Base-by-base conservation (phyloP, 2,888 invertebrate genomes). In the Mythimna ferrago region DNA sequence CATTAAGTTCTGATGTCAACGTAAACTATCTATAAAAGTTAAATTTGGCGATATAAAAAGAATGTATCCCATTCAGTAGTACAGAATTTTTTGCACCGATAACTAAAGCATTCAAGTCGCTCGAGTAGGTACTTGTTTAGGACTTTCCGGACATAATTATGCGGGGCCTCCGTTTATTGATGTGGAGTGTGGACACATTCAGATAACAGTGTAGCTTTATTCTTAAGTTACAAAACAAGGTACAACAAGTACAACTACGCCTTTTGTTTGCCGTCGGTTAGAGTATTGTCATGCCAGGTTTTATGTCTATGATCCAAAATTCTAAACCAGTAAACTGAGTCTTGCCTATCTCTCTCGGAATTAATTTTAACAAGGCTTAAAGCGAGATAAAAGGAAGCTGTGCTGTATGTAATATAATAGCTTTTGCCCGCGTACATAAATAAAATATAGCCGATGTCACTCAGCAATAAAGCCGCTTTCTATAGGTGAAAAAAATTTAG, bases 101-200 rank as follows among this genome's bases (percentile, higher is more conserved):
- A 61, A 74, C 64, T 67, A 73, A 66, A 64, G 62, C 32, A 41
- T 66, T 69, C n/a, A 41, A 65, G 51, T 57, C 32, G n/a, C n/a
- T 66, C 51, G 61, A 61, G 64, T 70, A 83, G 65, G 5, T 32
- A 32, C 32, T 76, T 76, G 71, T 86, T 86, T 87, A 84, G 85
- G 81, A 77, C 86, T 84, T 44, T 51, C 16, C 56, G 79, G 83
- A 79, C 73, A 73, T 77, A 14, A 44, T 14, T 44, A 68, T 78
- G 77, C 72, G 70, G 60, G 78, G 44, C 65, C 74, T 53, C 66
- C 76, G 71, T 81, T 83, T 89, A 90, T 88, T 83, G 88, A 88
- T 90, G 90, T 84, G 80, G 87, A 89, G 87, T 90, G 90, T 84
- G 80, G 87, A 89, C 89, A 87, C 80, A 87, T 87, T 87, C 74